Conservation (phyloP, 2,797 vertebrate genomes). For the Allochrocebus solatus region DNA sequence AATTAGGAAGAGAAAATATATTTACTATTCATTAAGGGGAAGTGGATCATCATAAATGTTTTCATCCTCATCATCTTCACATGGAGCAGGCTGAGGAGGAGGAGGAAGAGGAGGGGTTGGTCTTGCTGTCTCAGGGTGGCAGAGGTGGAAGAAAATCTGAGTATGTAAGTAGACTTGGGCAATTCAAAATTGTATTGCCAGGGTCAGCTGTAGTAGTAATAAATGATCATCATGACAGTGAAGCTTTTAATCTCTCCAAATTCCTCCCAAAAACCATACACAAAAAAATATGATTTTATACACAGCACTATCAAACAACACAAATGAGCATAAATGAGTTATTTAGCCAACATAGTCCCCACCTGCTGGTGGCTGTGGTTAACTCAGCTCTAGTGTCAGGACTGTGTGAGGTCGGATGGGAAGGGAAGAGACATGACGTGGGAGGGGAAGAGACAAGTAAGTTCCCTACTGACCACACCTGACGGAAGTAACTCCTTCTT, state of each 20-base stretch:
- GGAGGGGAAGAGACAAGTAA: neutral
- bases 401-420: neutral
- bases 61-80: neutral
- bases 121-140: neutral
- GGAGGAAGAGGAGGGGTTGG: neutral
- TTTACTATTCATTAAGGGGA: neutral
- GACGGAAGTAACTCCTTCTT: no score
- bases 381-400: neutral
- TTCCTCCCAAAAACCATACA: neutral
- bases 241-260: neutral
- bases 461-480: no score
- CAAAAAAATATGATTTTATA: neutral
- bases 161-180: neutral
- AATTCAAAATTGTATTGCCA: neutral
- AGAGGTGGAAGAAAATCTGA: neutral
- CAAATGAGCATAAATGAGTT: neutral
- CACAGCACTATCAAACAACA: neutral
- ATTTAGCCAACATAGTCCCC: neutral
- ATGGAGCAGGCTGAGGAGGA: neutral
- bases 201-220: neutral
- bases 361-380: neutral
- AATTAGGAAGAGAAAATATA: neutral
- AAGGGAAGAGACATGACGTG: neutral
- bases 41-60: neutral
- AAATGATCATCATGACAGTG: neutral